Base-by-base conservation (phyloP, 2,888 invertebrate species). In the Teleiodes luculella region DNA sequence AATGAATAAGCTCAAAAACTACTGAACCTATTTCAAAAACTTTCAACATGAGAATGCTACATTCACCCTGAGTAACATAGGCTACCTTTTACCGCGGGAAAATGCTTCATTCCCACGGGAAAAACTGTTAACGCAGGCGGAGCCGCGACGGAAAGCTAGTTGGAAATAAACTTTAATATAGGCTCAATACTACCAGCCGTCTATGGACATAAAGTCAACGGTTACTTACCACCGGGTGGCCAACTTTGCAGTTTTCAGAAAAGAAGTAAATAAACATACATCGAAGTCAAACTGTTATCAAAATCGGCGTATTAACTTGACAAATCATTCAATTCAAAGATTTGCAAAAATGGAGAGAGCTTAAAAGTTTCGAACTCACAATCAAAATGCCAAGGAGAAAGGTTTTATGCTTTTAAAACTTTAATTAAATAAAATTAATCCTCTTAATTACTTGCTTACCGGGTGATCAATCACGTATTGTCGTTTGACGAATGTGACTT, bases 361-460 rank as follows among this genome's bases (percentile, higher is more conserved):
- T 49, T 49, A 37, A 49, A 28, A 45, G 28, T 33, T 49, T 49
- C 37, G 14, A 24, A 13, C n/a, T 24, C 37, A 13, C 28, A 28
- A 45, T 13, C n/a, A 18, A 48, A 48, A 48, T 20, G 36, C 37
- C 37, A 49, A 20, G 20, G 24, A 49, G 24, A 49, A 28, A 28
- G 20, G 13, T 13, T 43, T 41, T 41, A 41, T 43, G 43, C 43
- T 43, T 28, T 41, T 28, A 43, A 28, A 43, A 43, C 24, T 43
- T 43, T 43, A 43, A 49, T 49, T 49, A 49, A 48, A 33, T 35
- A 49, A n/a, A n/a, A 49, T 49, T 28, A 49, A 49, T 49, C 37
- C 28, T 37, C 49, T 49, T 49, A 49, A 49, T 49, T 49, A 49
- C 30, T 37, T 49, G 14, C 28, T 43, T n/a, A 35, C 28, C 35